Percentiles rank a stretch among this genome's conserved stretches.
Evolutionary conservation across 1,140 invertebrate genomes (phyloP).

Genomic region (Arctopsyche grandis): DNA sequence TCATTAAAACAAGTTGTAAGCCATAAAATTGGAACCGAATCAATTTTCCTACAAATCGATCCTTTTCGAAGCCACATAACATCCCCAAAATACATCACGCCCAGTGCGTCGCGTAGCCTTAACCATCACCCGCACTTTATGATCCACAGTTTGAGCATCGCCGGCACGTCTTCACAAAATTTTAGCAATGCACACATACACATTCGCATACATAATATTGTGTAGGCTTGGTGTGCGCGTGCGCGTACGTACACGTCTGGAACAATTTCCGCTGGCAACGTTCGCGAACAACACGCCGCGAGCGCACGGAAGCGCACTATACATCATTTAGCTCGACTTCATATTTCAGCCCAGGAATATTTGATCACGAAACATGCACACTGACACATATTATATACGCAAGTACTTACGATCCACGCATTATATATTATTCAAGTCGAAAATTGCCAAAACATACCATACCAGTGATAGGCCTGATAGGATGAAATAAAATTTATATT

Average conservation of each 20-base stretch:
- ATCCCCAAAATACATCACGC: no score
- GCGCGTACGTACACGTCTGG: not conserved
- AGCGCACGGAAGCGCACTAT: not conserved
- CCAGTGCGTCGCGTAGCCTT: not conserved
- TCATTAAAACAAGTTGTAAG: no score
- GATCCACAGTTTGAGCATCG: not conserved
- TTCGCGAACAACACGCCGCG: not conserved
- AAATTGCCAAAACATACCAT: not conserved
- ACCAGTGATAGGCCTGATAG: no score
- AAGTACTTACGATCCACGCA: not conserved
- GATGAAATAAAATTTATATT: no score
- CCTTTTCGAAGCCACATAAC: no score
- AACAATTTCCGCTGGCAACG: conserved; percentile 8
- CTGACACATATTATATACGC: not conserved
- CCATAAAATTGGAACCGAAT: no score
- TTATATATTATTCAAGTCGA: no score
- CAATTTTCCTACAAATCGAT: no score
- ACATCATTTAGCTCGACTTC: not conserved
- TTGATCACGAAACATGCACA: not conserved
- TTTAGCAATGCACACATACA: no score
- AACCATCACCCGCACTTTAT: not conserved
- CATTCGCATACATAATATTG: no score
- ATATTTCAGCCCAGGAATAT: not conserved
- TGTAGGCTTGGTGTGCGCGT: not conserved
- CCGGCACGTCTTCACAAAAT: not conserved